These are phyloP conservation scores for Phalera bucephala DNA, from an alignment of 2,888 invertebrate genomes.

Conservation along the genomic window DNA sequence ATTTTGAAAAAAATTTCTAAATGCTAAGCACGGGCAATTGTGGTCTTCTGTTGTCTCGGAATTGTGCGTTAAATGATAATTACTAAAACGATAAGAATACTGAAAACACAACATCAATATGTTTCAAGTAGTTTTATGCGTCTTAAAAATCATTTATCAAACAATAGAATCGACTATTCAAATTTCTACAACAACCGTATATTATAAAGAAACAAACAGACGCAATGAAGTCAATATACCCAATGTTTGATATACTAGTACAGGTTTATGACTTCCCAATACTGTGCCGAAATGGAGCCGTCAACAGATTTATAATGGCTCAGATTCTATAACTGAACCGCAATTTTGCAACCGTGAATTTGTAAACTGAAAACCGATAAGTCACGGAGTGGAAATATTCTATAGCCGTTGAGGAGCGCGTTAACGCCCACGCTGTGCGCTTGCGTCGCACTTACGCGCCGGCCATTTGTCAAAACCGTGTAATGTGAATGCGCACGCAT, in stretches of 20 bases:
- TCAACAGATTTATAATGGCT: conserved; percentile 1
- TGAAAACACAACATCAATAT: too few relatives aligned
- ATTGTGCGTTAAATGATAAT: too few relatives aligned
- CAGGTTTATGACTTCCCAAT: not conserved
- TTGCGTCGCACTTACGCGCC: conserved; percentile 14
- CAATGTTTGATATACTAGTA: too few relatives aligned
- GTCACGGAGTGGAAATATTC: conserved; percentile 30
- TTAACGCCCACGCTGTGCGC: conserved; percentile 25
- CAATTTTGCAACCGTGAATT: conserved; percentile 27
- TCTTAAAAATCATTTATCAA: too few relatives aligned
- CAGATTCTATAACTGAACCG: not conserved
- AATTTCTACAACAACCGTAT: too few relatives aligned
- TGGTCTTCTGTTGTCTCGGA: too few relatives aligned
- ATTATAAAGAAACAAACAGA: not conserved
- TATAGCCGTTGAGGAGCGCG: conserved; percentile 24
- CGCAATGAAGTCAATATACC: not conserved
- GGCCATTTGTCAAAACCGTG: conserved; percentile 38
- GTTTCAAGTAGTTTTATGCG: too few relatives aligned
- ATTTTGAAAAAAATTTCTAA: too few relatives aligned
- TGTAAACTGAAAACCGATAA: conserved; percentile 28
- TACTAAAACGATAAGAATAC: too few relatives aligned
- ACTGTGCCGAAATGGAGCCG: not conserved
- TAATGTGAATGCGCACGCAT: conserved; percentile 32
- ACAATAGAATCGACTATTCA: too few relatives aligned
- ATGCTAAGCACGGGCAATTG: too few relatives aligned